phyloP scores from a whole-genome alignment of 2,797 vertebrate species.

The Lepidocolaptes lacrymiger region DNA sequence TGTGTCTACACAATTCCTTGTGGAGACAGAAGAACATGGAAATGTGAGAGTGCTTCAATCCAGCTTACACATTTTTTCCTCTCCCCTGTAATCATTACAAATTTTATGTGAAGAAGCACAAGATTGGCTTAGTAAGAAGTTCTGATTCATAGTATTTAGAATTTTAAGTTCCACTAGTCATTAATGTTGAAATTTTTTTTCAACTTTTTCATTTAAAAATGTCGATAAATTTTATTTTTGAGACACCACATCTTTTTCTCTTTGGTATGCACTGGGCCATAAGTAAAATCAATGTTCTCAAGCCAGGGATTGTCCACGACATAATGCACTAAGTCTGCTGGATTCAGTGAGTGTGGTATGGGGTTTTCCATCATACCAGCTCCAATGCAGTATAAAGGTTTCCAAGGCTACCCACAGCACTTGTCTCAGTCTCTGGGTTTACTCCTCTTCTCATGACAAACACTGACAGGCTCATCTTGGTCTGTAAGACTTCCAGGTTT shows the following conservation, averaged over 20 bases:
- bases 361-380: not conserved
- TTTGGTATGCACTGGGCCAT: not conserved
- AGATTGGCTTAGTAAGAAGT: not conserved
- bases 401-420: not conserved
- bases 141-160: not conserved
- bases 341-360: not conserved
- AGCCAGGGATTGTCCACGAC: not conserved
- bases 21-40: not conserved
- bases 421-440: not conserved
- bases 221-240: not conserved
- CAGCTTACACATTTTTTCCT: not conserved
- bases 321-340: not conserved
- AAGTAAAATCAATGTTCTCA: not conserved
- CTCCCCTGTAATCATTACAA: not conserved
- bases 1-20: not conserved
- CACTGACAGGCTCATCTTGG: not conserved
- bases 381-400: not conserved
- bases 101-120: not conserved
- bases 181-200: not conserved
- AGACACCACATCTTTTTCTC: not conserved
- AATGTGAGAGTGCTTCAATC: not conserved
- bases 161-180: not conserved
- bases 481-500: not conserved
- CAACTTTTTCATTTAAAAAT: not conserved
- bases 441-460: accelerated